Evolutionary conservation across 2,113 vertebrate genomes (phyloP), one percentile per base, ranked within the genome.

Genomic region (Menura novaehollandiae): DNA sequence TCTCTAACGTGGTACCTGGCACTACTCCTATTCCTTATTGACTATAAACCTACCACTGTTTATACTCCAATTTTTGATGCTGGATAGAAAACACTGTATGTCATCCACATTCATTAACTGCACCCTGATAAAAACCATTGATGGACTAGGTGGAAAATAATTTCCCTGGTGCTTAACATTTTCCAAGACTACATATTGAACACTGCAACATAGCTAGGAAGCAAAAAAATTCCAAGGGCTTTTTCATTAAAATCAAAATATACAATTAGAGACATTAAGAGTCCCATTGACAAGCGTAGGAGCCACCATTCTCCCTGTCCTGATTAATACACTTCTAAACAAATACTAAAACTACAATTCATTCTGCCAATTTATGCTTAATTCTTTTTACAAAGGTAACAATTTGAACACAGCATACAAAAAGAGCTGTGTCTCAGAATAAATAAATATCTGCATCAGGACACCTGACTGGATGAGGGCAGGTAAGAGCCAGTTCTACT

Each of bases 11-110:
- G 17, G 17, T 2, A 28, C 35, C 27, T 16, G 52, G 24, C 1
- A 1, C 32, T 46, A 4, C 37, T 24, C 33, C 41, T 51, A 0
- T 9, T 53, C 58, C 52, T 71, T 15, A 7, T 0, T 49, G n/a
- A 14, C 37, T 44, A 2, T 3, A 39, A 9, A n/a, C 28, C 46
- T 15, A 8, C 4, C 18, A 10, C 18, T 28, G 15, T 19, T 49
- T 7, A 11, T 5, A 11, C 11, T 20, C 49, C 3, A 1, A 1
- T n/a, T 89, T 28, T 66, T 49, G 22, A 15, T 73, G 46, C 26
- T 83, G 53, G 28, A 5, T 13, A n/a, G 11, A 73, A 91, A 73
- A 17, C 49, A 4, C 10, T 37, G 1, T 2, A 12, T 37, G 7
- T 10, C 24, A 64, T 32, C 43, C 51, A 12, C 15, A 6, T 32